phyloP scores from a whole-genome alignment of 1,140 invertebrate genomes.

The Lasaia peninsularis region DNA sequence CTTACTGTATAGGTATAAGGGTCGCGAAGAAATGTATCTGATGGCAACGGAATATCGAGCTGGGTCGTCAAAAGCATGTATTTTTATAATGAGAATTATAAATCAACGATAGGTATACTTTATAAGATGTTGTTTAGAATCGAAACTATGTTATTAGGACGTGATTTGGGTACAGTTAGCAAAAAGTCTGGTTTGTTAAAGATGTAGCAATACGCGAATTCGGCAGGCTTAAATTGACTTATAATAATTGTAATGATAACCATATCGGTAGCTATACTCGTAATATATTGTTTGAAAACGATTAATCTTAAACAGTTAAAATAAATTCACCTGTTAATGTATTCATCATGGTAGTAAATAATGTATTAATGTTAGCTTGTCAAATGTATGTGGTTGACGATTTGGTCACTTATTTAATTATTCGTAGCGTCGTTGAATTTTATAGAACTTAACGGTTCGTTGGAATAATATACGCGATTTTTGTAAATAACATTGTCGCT shows the following conservation, averaged over 20 bases:
- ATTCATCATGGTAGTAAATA: constrained; percentile 69
- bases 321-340: constrained; percentile 73
- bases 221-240: constrained; percentile 39
- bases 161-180: constrained; percentile 33
- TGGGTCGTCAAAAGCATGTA: constrained; percentile 48
- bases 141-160: constrained; percentile 46
- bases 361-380: constrained; percentile 72
- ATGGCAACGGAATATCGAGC: constrained; percentile 41
- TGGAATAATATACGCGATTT: constrained; percentile 39
- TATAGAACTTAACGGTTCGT: constrained; percentile 55
- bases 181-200: constrained; percentile 45
- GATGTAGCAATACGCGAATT: constrained; percentile 45
- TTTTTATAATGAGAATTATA: constrained; percentile 70
- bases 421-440: constrained; percentile 67
- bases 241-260: constrained; percentile 53
- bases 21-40: constrained; percentile 52
- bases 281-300: constrained; percentile 65
- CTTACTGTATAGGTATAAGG: constrained; percentile 57
- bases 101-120: constrained; percentile 50
- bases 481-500: constrained; percentile 66
- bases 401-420: constrained; percentile 65
- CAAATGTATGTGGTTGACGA: constrained; percentile 65
- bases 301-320: constrained; percentile 61
- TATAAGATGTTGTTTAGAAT: constrained; percentile 58
- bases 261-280: constrained; percentile 70